Evolutionary conservation across 2,888 invertebrate species (phyloP).

Genomic region (Nemoura dubitans): DNA sequence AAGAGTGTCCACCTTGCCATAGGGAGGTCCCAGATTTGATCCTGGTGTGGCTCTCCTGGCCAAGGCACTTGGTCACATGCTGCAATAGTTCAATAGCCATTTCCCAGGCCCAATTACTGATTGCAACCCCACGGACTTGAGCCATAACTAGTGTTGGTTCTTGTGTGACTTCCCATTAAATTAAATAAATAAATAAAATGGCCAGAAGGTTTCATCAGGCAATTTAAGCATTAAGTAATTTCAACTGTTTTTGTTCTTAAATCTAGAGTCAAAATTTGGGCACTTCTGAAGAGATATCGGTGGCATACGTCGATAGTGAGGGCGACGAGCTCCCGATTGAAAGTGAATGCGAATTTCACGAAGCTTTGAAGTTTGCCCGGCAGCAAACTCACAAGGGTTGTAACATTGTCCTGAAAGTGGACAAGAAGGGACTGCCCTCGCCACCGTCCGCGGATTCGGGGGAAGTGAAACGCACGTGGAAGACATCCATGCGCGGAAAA

Average conservation of each 20-base stretch:
- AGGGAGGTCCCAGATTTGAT: too few species aligned
- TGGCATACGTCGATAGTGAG: slow-evolving; percentile 60
- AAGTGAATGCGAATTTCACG: slow-evolving; percentile 60
- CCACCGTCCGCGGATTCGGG: not conserved
- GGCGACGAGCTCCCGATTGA: slow-evolving; percentile 60
- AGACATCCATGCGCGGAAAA: not conserved
- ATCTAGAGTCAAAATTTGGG: slow-evolving; percentile 61
- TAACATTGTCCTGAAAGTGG: slow-evolving; percentile 58
- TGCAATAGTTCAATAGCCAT: too few species aligned
- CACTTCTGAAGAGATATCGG: slow-evolving; percentile 58
- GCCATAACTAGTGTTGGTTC: too few species aligned
- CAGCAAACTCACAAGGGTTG: slow-evolving; percentile 57
- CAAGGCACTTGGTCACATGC: too few species aligned
- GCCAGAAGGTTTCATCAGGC: too few species aligned
- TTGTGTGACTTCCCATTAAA: not conserved
- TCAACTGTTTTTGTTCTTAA: slow-evolving; percentile 12
- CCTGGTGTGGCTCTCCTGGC: too few species aligned
- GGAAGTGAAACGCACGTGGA: slow-evolving; percentile 22
- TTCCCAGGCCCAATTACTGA: too few species aligned
- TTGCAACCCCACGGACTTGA: too few species aligned
- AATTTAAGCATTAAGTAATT: too few species aligned
- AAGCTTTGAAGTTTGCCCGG: slow-evolving; percentile 57
- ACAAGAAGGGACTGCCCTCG: slow-evolving; percentile 51
- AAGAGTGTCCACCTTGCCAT: too few species aligned
- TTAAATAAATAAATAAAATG: too few species aligned